Base-by-base conservation (phyloP, 30 jellyfish, hydroid and myxozoan species). In the Catostylus mosaicus region DNA sequence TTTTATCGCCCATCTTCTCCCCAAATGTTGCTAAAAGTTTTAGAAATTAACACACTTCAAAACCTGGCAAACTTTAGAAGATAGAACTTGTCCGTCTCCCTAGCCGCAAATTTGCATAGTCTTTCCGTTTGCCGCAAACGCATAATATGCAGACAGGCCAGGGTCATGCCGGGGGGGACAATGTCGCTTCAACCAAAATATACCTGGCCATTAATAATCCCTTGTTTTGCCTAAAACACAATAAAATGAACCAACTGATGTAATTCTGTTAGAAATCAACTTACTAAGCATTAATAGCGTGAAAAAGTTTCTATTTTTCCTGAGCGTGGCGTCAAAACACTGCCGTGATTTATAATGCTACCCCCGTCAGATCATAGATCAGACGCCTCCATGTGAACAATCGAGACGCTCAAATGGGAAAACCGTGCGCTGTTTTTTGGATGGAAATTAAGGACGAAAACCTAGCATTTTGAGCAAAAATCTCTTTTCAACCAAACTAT, bases 61-160 rank as follows among this genome's bases (percentile, higher is more conserved):
- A 10, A 0, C 12, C 22, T 14, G 11, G 31, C 16, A 46, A 45
- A 63, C 43, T 54, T 27, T 34, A 8, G 27, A 47, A 31, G 81
- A 62, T 30, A 26, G 40, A 35, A 40, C 5, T 45, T 62, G 82
- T 45, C 73, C 47, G 78, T 66, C 57, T 80, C 45, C 34, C 43
- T 34, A 7, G 71, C 84, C 86, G 84, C 92, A 82, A 68, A 82
- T 82, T 82, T 51, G 92, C 92, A 68, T 70, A 56, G 86, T 60
- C 92, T 82, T 80, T 69, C 86, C 85, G 29, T 40, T 82, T 82
- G 92, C 92, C 92, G 92, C 92, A 82, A 82, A 82, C 85, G 92
- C 92, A 70, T 68, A 52, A 82, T 76, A 38, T 32, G 74, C 34
- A 82, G 86, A 82, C 86, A 82, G 75, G 52, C 12, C 30, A 72